phyloP scores from a whole-genome alignment of 2,888 invertebrate genomes.

The Conomelus anceps region DNA sequence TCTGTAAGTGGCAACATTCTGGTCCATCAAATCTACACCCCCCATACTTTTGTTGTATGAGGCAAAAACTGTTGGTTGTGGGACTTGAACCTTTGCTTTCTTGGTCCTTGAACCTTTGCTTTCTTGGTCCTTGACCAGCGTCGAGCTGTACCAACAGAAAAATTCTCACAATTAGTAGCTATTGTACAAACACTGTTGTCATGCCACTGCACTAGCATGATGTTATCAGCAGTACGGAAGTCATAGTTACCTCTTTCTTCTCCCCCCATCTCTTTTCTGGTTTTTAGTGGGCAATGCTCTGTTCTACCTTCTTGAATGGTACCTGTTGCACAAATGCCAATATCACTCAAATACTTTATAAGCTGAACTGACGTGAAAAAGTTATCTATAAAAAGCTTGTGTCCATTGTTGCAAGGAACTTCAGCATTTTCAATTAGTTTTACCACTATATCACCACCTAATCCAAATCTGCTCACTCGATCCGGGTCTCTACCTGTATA shows the following conservation, averaged over 20 bases:
- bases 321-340: slow-evolving; percentile 11
- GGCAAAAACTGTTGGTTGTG: too few relatives aligned
- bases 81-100: too few relatives aligned
- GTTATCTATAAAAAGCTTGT: slow-evolving; percentile 14
- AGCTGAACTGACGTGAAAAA: slow-evolving; percentile 13
- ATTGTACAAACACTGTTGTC: slow-evolving; percentile 10
- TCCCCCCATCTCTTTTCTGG: not conserved
- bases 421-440: slow-evolving; percentile 11
- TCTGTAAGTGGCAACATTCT: not conserved
- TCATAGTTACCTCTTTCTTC: slow-evolving; percentile 11
- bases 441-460: not conserved
- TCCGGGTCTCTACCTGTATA: slow-evolving; percentile 2
- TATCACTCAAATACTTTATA: not conserved
- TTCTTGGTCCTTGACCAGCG: not conserved
- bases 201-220: slow-evolving; percentile 13
- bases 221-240: slow-evolving; percentile 1
- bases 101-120: too few relatives aligned
- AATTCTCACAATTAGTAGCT: slow-evolving; percentile 14
- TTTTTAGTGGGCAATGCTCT: slow-evolving; percentile 16
- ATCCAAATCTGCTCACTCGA: slow-evolving; percentile 9
- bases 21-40: slow-evolving; percentile 2
- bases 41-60: slow-evolving; percentile 15
- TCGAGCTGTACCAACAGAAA: too few relatives aligned
- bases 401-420: not conserved
- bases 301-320: not conserved